phyloP scores from a whole-genome alignment of 2,888 invertebrate genomes.

The Patella pellucida region DNA sequence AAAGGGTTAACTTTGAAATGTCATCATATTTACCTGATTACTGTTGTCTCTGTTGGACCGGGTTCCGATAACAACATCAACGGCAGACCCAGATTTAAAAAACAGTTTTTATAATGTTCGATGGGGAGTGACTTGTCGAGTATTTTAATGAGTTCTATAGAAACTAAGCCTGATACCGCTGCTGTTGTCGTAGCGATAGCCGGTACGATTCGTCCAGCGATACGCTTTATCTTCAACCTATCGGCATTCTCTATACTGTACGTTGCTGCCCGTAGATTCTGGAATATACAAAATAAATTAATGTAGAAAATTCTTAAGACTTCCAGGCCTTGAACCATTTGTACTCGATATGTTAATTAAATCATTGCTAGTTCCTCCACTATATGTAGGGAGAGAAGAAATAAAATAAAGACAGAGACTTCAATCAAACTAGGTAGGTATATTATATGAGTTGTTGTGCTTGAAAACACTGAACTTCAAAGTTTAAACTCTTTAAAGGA shows the following conservation, averaged over 20 bases:
- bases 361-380: too few species aligned
- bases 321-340: too few species aligned
- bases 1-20: too few species aligned
- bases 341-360: too few species aligned
- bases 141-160: constrained; percentile 67
- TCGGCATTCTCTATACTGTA: constrained; percentile 68
- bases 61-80: constrained; percentile 68
- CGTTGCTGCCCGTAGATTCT: constrained; percentile 70
- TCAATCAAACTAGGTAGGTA: too few species aligned
- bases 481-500: too few species aligned
- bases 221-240: constrained; percentile 66
- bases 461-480: too few species aligned
- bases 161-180: constrained; percentile 70
- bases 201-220: constrained; percentile 72
- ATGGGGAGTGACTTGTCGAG: constrained; percentile 50
- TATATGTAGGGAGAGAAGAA: too few species aligned
- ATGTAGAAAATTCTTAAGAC: not conserved
- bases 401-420: too few species aligned
- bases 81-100: constrained; percentile 70
- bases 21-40: constrained; percentile 63
- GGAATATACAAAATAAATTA: constrained; percentile 14
- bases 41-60: constrained; percentile 56
- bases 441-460: too few species aligned
- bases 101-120: constrained; percentile 65
- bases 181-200: constrained; percentile 73